phyloP scores from a whole-genome alignment of 2,888 invertebrate genomes.

The Leucophenga montana region DNA sequence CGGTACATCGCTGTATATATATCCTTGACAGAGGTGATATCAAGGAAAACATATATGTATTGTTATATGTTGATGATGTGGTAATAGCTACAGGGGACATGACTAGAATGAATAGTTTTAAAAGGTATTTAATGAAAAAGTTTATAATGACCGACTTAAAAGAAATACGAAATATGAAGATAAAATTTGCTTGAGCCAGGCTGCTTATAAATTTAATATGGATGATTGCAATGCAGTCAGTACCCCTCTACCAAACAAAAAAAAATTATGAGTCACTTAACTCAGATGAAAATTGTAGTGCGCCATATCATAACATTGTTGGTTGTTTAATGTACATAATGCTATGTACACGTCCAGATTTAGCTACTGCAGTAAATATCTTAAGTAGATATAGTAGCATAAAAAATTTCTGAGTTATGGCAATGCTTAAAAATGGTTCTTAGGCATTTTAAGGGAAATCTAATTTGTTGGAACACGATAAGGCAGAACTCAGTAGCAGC shows the following conservation, averaged over 20 bases:
- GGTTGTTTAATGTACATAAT: slow-evolving; percentile 38
- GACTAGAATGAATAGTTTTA: slow-evolving; percentile 39
- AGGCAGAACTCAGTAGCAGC: slow-evolving; percentile 40
- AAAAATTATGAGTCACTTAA: slow-evolving; percentile 50
- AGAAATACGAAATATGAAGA: not conserved
- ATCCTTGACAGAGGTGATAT: slow-evolving; percentile 43
- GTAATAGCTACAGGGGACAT: slow-evolving; percentile 44
- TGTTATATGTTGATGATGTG: slow-evolving; percentile 47
- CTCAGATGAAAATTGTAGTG: slow-evolving; percentile 44
- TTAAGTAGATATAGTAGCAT: slow-evolving; percentile 44
- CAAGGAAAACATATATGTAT: slow-evolving; percentile 42
- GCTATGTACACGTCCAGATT: slow-evolving; percentile 39
- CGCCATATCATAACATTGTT: slow-evolving; percentile 34
- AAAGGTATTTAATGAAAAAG: slow-evolving; percentile 35
- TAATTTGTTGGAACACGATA: slow-evolving; percentile 38
- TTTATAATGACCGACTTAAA: slow-evolving; percentile 39
- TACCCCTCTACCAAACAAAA: not conserved
- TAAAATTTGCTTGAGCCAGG: not conserved
- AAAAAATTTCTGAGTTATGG: slow-evolving; percentile 44
- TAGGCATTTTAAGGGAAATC: slow-evolving; percentile 32
- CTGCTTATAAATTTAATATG: not conserved
- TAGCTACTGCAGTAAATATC: slow-evolving; percentile 34
- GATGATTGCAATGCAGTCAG: too few relatives aligned
- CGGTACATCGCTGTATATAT: slow-evolving; percentile 39
- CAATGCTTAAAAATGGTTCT: slow-evolving; percentile 41